Percentiles rank a stretch among this genome's conserved stretches.
phyloP scores from a whole-genome alignment of 2,888 invertebrate species.

The Megamerina dolium region DNA sequence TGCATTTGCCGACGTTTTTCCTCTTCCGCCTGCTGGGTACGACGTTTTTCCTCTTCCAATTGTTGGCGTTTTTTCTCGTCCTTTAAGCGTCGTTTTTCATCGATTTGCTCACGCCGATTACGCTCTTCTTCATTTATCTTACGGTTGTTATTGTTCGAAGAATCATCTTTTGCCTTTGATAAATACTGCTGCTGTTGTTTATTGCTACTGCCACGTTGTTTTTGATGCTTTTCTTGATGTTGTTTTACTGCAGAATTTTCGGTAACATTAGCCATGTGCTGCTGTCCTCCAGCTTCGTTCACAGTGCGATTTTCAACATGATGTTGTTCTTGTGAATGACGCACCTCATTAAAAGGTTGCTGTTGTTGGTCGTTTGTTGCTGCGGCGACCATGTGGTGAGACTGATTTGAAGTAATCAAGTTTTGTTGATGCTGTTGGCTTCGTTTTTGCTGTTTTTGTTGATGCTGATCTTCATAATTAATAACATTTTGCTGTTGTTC shows the following conservation, averaged over 20 bases:
- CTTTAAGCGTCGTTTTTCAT: conserved; percentile 40
- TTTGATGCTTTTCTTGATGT: conserved; percentile 7
- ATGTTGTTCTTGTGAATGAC: conserved; percentile 8
- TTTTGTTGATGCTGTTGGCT: too few relatives aligned
- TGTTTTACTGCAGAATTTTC: conserved; percentile 5
- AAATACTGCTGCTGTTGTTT: conserved; percentile 9
- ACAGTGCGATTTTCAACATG: background rate
- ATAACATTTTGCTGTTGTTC: conserved; percentile 8
- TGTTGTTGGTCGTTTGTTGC: conserved; percentile 7
- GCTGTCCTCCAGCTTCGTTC: conserved; percentile 1
- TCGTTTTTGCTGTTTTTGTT: too few relatives aligned
- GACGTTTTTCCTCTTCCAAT: conserved; percentile 42
- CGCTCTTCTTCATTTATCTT: conserved; percentile 31
- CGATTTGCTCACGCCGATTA: conserved; percentile 35
- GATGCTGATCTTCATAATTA: conserved; percentile 1
- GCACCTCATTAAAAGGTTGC: conserved; percentile 7
- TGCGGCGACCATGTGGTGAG: too few relatives aligned
- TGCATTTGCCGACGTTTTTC: conserved; percentile 40
- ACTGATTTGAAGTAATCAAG: too few relatives aligned
- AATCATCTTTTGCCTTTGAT: conserved; percentile 17
- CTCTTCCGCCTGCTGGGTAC: conserved; percentile 34
- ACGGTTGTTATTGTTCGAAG: conserved; percentile 16
- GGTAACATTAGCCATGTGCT: conserved; percentile 1
- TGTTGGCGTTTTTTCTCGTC: conserved; percentile 45
- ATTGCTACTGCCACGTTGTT: conserved; percentile 12